Evolutionary conservation across 2,888 invertebrate species (phyloP), one percentile per base, ranked within the genome.

Genomic region (Reticulitermes lucifugus): DNA sequence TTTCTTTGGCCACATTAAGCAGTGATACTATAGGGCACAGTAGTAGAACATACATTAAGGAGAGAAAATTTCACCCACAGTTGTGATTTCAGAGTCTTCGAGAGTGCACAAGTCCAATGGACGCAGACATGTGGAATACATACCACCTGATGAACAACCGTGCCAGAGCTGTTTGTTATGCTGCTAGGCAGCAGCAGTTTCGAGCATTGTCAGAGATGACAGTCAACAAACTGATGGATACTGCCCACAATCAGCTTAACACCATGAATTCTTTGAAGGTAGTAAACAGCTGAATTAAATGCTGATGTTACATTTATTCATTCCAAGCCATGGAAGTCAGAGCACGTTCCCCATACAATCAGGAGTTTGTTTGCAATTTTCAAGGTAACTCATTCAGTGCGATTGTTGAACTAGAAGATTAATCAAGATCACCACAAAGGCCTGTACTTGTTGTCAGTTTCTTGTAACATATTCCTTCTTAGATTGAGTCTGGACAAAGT

Each of bases 111-210:
- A 91, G 90, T 41, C 90, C 91, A 65, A 95, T 95, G 95, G 94
- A 94, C 89, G 90, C 93, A 5, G 93, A 94, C 88, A 93, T 93
- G 79, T 94, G 94, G 94, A 95, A 94, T 88, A 93, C 93, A n/a
- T 95, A 95, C 89, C 94, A 94, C 89, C 91, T 94, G 83, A 93
- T 94, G 90, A 93, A 93, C 87, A 94, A 95, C 89, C 90, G 95
- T 88, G 95, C 94, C 0, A 91, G 94, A 86, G 94, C 94, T n/a
- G 93, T 95, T 85, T 95, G 95, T 88, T 94, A 94, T 88, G 91
- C 93, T 25, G 91, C 94, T 29, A 91, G 94, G 83, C 94, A 94
- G 89, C 92, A 92, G 60, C 94, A 95, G 89, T 95, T 95, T 90
- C 91, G 94, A 82, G 93, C 93, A 35, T 90, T 94, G 80, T 93